phyloP scores from a whole-genome alignment of 2,797 vertebrate species.

The Atherinosoma microstoma region DNA sequence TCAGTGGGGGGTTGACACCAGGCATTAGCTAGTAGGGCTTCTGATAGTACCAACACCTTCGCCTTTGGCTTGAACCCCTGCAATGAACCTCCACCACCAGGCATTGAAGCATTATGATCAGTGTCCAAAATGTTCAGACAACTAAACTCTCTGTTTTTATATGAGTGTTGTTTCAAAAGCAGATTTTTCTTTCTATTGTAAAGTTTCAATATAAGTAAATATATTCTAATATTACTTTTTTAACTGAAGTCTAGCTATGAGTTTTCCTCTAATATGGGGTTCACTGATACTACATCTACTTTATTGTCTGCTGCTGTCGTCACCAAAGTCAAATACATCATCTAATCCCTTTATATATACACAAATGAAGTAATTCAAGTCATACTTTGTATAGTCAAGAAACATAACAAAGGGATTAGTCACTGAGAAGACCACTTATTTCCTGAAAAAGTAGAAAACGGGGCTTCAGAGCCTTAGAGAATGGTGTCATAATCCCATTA shows the following conservation, averaged over 20 bases:
- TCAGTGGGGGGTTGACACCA: slow-evolving; percentile 80
- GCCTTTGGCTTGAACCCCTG: slow-evolving; percentile 47
- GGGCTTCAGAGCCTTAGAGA: slow-evolving; percentile 42
- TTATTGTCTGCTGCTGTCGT: slow-evolving; percentile 1
- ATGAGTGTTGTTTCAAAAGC: slow-evolving; percentile 19
- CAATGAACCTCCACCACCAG: slow-evolving; percentile 37
- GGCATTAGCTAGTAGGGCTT: slow-evolving; percentile 72
- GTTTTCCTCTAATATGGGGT: background rate
- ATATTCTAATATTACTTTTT: slow-evolving; percentile 3
- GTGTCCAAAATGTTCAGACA: slow-evolving; percentile 17
- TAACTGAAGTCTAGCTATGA: background rate
- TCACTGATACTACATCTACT: background rate
- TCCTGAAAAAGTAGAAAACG: slow-evolving; percentile 43
- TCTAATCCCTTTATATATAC: slow-evolving; percentile 9
- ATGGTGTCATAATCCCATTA: slow-evolving; percentile 69
- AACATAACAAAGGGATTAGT: slow-evolving; percentile 22
- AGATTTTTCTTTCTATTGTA: background rate
- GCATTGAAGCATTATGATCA: slow-evolving; percentile 12
- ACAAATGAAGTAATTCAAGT: slow-evolving; percentile 10
- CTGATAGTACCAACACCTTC: slow-evolving; percentile 77
- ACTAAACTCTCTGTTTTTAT: slow-evolving; percentile 10
- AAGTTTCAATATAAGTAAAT: background rate
- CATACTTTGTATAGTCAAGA: slow-evolving; percentile 6
- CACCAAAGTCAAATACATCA: background rate
- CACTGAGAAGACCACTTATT: slow-evolving; percentile 31